These are phyloP conservation scores for Corythoichthys intestinalis DNA, from an alignment of 2,113 vertebrate species.

Conservation along the genomic window DNA sequence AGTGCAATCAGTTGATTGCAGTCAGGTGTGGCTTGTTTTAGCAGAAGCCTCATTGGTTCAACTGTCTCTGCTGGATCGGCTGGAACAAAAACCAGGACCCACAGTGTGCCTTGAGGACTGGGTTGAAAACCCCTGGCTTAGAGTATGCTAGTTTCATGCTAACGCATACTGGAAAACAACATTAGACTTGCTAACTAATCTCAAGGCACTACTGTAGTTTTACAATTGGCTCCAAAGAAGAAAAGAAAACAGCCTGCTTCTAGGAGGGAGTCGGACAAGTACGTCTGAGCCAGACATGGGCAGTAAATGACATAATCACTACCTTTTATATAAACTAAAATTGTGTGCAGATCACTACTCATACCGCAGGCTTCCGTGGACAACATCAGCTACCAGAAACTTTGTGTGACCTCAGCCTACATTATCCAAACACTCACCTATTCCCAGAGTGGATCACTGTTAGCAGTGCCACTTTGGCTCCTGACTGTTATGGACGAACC, in stretches of 20 bases:
- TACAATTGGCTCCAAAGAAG: constrained; percentile 38
- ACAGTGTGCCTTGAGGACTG: too few relatives aligned
- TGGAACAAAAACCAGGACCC: too few relatives aligned
- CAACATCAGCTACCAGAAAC: constrained; percentile 22
- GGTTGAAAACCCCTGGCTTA: too few relatives aligned
- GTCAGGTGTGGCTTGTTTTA: too few relatives aligned
- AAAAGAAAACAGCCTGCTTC: constrained; percentile 55
- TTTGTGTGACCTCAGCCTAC: constrained; percentile 29
- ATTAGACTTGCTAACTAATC: too few relatives aligned
- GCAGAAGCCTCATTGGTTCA: too few relatives aligned
- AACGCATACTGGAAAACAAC: too few relatives aligned
- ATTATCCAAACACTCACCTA: constrained; percentile 49
- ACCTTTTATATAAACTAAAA: constrained; percentile 56
- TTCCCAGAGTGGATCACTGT: constrained; percentile 32
- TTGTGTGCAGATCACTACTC: constrained; percentile 34
- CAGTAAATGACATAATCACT: constrained; percentile 68
- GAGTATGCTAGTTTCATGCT: too few relatives aligned
- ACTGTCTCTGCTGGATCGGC: too few relatives aligned
- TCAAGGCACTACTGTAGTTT: constrained; percentile 4
- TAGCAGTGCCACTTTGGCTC: constrained; percentile 20
- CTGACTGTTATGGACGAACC: too few relatives aligned
- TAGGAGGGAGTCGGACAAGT: constrained; percentile 45
- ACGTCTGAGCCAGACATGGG: constrained; percentile 41
- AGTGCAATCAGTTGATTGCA: too few relatives aligned
- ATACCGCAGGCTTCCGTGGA: constrained; percentile 9